phyloP scores from a whole-genome alignment of 2,797 vertebrate genomes.

The Sciaenops ocellatus region DNA sequence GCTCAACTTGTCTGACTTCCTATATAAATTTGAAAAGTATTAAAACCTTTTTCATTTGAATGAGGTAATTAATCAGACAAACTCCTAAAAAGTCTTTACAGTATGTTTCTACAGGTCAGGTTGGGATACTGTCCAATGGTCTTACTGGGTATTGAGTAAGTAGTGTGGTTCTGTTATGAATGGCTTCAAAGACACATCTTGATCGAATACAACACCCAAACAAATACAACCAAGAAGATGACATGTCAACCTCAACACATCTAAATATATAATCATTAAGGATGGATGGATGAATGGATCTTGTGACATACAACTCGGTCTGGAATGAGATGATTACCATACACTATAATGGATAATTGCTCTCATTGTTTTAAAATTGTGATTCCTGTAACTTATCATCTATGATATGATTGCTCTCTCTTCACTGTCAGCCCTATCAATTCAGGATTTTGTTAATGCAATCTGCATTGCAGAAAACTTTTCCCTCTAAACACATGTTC shows the following conservation, averaged over 20 bases:
- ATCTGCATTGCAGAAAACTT: constrained; percentile 57
- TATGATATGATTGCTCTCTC: not conserved
- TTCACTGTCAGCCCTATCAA: constrained; percentile 35
- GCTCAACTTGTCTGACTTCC: not conserved
- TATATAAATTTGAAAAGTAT: not conserved
- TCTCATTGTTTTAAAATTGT: constrained; percentile 20
- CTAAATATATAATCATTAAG: not conserved
- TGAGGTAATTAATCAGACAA: not conserved
- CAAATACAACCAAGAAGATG: constrained; percentile 16
- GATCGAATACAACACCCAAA: not conserved
- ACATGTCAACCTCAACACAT: constrained; percentile 9
- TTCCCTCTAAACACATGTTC: constrained; percentile 54
- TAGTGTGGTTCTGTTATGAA: not conserved
- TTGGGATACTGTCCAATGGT: not conserved
- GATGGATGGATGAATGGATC: not conserved
- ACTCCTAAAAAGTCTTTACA: not conserved
- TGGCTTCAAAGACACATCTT: not conserved
- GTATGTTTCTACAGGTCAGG: not conserved
- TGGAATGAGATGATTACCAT: constrained; percentile 14
- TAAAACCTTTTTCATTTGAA: not conserved
- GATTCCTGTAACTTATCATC: constrained; percentile 15
- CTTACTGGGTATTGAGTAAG: too few relatives aligned
- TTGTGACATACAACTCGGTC: constrained; percentile 3
- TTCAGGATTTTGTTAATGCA: constrained; percentile 49
- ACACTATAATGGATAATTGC: constrained; percentile 6